Percentiles rank a stretch among this genome's conserved stretches.
phyloP scores from a whole-genome alignment of 2,113 vertebrate genomes.

The Chlorodrepanis virens region DNA sequence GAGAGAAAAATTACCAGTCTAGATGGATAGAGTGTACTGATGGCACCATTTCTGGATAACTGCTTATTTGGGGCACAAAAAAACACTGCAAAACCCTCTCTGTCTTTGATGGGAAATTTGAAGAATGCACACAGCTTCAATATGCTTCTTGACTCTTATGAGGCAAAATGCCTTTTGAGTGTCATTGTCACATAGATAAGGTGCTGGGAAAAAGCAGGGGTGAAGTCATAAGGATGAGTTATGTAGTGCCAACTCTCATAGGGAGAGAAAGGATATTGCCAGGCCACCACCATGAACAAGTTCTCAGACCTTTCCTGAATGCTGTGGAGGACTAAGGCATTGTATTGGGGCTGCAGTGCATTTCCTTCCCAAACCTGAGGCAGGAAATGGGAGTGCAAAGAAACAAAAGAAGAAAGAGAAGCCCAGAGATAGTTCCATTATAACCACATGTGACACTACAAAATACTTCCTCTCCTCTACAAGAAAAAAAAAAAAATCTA shows the following conservation, averaged over 20 bases:
- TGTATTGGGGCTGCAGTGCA: neutral
- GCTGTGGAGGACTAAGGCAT: neutral
- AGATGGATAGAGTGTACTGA: neutral
- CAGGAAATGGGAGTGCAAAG: conserved; percentile 27
- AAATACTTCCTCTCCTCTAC: conserved; percentile 21
- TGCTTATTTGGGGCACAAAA: neutral
- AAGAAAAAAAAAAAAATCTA: neutral
- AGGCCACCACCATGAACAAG: neutral
- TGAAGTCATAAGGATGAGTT: neutral
- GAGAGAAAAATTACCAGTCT: neutral
- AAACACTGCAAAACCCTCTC: neutral
- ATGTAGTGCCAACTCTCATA: neutral
- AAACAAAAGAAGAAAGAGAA: conserved; percentile 51
- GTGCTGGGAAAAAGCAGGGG: neutral
- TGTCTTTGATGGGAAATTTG: neutral
- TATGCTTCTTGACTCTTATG: neutral
- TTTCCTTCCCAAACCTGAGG: conserved; percentile 44
- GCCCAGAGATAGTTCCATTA: neutral
- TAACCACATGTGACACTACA: neutral
- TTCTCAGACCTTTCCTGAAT: neutral
- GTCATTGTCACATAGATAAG: neutral
- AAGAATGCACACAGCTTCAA: neutral
- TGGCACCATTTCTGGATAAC: neutral
- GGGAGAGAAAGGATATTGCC: neutral
- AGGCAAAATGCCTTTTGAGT: neutral